Conservation (phyloP, 1,140 invertebrate genomes). For the Drosophila dunni region DNA sequence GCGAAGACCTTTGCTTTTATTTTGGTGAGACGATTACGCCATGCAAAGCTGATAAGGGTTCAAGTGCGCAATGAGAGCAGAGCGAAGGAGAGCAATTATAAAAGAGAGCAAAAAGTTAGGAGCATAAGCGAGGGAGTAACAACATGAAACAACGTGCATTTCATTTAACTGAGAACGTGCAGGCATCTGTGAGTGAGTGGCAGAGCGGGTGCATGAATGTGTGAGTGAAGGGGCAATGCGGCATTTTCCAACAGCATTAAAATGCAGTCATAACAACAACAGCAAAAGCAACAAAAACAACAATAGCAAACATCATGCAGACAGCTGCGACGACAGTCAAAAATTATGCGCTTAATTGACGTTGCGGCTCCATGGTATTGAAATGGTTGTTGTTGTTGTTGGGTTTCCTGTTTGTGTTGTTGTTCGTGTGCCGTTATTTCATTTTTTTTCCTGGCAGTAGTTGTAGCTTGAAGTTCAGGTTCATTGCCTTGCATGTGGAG, state of each 20-base stretch:
- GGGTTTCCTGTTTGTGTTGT: constrained; percentile 29
- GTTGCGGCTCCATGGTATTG: constrained; percentile 20
- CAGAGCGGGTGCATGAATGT: background rate
- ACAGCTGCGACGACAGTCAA: constrained; percentile 48
- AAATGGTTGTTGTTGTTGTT: constrained; percentile 24
- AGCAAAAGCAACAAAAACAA: constrained; percentile 18
- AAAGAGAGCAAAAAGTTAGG: constrained; percentile 6
- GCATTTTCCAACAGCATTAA: constrained; percentile 55
- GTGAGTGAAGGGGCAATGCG: constrained; percentile 47
- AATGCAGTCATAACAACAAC: constrained; percentile 53
- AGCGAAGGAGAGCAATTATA: constrained; percentile 3
- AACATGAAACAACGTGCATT: constrained; percentile 33
- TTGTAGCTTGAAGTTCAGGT: constrained; percentile 69
- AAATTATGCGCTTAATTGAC: constrained; percentile 69
- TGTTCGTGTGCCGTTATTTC: constrained; percentile 19
- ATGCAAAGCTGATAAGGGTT: constrained; percentile 60
- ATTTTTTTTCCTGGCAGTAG: background rate
- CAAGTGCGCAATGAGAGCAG: constrained; percentile 24
- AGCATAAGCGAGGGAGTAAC: constrained; percentile 21
- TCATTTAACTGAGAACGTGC: background rate
- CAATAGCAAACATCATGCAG: constrained; percentile 36
- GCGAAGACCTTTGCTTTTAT: constrained; percentile 22
- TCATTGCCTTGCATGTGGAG: constrained; percentile 74
- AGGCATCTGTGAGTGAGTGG: background rate
- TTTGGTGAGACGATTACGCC: constrained; percentile 50